Percentiles rank a stretch among this genome's conserved stretches.
Conservation (phyloP, 2,797 vertebrate genomes). For the Scolopax rusticola region DNA sequence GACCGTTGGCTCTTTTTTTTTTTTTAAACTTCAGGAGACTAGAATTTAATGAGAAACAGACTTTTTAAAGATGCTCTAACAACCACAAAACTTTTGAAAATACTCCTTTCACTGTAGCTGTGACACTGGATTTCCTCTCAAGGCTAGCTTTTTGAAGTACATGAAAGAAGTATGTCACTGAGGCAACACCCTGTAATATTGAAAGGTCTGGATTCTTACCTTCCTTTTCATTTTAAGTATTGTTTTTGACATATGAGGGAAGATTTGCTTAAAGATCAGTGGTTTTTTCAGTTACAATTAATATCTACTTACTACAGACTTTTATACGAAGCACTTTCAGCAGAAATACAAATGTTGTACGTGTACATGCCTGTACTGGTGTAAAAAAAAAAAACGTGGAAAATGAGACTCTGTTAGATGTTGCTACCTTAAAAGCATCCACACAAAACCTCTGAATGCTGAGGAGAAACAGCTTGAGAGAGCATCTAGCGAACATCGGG, state of each 20-base stretch:
- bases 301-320: not conserved
- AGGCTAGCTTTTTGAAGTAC: accelerated
- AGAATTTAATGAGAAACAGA: not conserved
- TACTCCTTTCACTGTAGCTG: not conserved
- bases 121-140: not conserved
- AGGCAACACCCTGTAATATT: not conserved
- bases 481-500: accelerated
- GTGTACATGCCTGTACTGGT: not conserved
- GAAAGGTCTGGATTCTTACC: not conserved
- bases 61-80: not conserved
- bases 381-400: not conserved
- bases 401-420: not conserved
- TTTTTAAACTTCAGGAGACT: not conserved
- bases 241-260: not conserved
- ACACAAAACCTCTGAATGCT: not conserved
- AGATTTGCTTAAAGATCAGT: not conserved
- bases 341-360: not conserved
- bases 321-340: not conserved
- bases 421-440: not conserved
- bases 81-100: not conserved
- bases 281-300: not conserved
- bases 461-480: not conserved
- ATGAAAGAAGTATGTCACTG: not conserved
- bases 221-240: not conserved
- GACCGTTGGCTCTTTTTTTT: accelerated